Evolutionary conservation across 2,888 invertebrate species (phyloP), one percentile per base, ranked within the genome.

Genomic region (Thumatha senex): DNA sequence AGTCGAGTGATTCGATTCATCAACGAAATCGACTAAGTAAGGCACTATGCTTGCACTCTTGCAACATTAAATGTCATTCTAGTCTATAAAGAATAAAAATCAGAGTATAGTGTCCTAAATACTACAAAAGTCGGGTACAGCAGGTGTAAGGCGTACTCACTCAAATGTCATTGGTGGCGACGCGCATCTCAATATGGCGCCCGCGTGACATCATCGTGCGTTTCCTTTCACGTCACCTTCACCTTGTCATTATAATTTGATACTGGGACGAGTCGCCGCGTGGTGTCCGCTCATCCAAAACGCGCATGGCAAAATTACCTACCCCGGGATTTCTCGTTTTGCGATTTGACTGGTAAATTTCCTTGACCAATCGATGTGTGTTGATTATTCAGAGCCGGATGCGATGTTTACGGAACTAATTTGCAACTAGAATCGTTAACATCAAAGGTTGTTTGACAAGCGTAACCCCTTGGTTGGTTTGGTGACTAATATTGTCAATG

Each of bases 181-280:
- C 69, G 73, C 58, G 74, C 62, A 58, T 65, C 52, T 65, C 72
- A 84, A 84, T 77, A 83, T 86, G 85, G 86, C 86, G 77, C 79
- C 69, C 64, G 67, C 55, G 74, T 87, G 87, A 89, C 89, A 89
- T 88, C 86, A 88, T 72, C 65, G 73, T 79, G 82, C 83, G 82
- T 80, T 86, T 86, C 88, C 88, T 88, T 88, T 87, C 82, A 76
- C 83, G 76, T 81, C 78, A 83, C 81, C 83, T 82, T 86, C 84
- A 83, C 86, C 89, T 89, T 90, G 88, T 88, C 89, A 89, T 88
- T 87, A 84, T 77, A 79, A 80, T 86, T 84, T 84, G 87, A 84
- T 83, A 82, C 76, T 82, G 73, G 80, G 79, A 81, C 86, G 84
- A 82, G 86, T 84, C 76, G 78, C 72, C 63, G 70, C 72, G 72